Conservation (phyloP, 2,113 vertebrate genomes). For the Actenoides hombroni region DNA sequence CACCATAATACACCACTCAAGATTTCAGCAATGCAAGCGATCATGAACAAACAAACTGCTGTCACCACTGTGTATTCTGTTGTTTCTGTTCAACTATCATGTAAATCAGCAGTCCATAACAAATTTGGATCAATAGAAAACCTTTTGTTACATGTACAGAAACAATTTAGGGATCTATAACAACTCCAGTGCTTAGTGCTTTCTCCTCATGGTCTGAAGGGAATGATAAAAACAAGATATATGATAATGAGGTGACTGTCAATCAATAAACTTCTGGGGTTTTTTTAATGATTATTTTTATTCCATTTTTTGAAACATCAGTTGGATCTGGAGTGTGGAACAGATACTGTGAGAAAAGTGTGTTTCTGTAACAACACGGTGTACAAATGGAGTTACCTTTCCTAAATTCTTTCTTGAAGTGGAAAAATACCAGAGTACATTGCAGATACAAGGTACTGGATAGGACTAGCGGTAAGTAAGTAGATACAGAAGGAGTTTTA, state of each 20-base stretch:
- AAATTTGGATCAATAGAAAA: neutral
- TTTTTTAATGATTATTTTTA: neutral
- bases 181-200: neutral
- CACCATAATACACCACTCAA: neutral
- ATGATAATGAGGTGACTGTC: neutral
- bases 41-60: neutral
- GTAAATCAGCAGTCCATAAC: neutral
- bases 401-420: neutral
- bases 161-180: neutral
- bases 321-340: neutral
- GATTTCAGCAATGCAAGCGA: neutral
- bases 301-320: neutral
- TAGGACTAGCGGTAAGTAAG: neutral
- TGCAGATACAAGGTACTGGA: neutral
- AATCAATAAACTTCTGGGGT: neutral
- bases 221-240: neutral
- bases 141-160: neutral
- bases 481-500: neutral
- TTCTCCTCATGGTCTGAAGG: neutral
- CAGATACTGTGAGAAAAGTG: neutral
- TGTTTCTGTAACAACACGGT: neutral
- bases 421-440: neutral
- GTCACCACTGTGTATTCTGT: neutral
- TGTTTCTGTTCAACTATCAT: neutral
- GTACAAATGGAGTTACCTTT: neutral